A percentile compares a stretch with the other conserved stretches of the same genome.
Evolutionary conservation across 2,797 vertebrate species (phyloP).

Genomic region (Monodelphis domestica): DNA sequence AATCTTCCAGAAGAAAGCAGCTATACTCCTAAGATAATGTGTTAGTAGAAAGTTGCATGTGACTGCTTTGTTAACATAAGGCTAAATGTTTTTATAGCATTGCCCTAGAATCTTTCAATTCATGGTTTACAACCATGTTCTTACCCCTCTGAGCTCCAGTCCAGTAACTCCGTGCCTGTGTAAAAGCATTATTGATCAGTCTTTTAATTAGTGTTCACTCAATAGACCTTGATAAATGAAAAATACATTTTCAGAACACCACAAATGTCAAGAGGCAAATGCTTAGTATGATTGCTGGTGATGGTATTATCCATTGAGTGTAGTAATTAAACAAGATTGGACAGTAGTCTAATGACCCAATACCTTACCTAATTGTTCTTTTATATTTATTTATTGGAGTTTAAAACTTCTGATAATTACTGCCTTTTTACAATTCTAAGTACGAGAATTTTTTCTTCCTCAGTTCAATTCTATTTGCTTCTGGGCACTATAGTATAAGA

Average conservation of each 20-base stretch:
- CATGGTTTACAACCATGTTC: not conserved
- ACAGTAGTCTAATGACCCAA: not conserved
- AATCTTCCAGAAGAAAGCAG: conserved; percentile 7
- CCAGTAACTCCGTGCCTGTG: not conserved
- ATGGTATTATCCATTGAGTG: conserved; percentile 40
- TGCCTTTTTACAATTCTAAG: not conserved
- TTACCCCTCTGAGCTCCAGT: conserved; percentile 30
- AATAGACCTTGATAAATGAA: conserved; percentile 37
- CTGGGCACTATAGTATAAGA: not conserved
- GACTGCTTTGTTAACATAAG: conserved; percentile 18
- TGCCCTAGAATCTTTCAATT: conserved; percentile 25
- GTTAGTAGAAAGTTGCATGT: not conserved
- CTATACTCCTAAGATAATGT: not conserved
- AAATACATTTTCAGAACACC: conserved; percentile 32
- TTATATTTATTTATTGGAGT: conserved; percentile 7
- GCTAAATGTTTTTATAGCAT: conserved; percentile 35
- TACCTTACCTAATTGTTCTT: conserved; percentile 31
- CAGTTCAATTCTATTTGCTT: not conserved
- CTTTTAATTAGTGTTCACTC: conserved; percentile 5
- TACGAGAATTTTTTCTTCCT: not conserved
- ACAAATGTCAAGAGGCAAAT: conserved; percentile 25
- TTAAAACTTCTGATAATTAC: conserved; percentile 4
- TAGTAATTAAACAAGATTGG: conserved; percentile 34
- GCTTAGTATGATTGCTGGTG: conserved; percentile 46
- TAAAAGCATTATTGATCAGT: conserved; percentile 43